phyloP scores from a whole-genome alignment of 2,113 vertebrate species.

The Stictonetta naevosa region DNA sequence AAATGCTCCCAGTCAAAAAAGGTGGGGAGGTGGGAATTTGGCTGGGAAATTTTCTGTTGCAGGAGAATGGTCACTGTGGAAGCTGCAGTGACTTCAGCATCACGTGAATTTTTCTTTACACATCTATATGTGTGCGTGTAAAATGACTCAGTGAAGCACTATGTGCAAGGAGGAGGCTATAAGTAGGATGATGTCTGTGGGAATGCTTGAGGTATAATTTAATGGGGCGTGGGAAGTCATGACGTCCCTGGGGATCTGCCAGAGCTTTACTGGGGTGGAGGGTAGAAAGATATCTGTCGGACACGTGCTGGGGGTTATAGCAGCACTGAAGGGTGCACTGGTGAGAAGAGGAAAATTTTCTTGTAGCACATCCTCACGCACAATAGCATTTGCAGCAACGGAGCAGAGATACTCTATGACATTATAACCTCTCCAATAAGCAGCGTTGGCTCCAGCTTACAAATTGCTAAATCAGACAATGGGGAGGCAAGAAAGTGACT shows the following conservation, averaged over 20 bases:
- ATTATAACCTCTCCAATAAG: neutral
- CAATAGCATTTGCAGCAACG: neutral
- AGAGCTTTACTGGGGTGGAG: neutral
- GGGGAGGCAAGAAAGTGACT: neutral
- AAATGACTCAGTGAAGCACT: neutral
- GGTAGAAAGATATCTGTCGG: neutral
- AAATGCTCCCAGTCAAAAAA: neutral
- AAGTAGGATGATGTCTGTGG: neutral
- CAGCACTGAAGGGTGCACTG: neutral
- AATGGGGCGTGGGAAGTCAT: neutral
- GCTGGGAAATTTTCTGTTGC: neutral
- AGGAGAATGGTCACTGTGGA: neutral
- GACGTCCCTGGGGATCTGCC: neutral
- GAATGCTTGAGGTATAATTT: neutral
- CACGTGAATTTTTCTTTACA: constrained; percentile 13
- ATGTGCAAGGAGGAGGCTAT: neutral
- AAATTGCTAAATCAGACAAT: neutral
- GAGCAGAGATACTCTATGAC: accelerated
- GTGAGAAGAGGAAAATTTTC: neutral
- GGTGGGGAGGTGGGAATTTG: neutral
- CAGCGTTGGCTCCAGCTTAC: neutral
- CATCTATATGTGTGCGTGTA: neutral
- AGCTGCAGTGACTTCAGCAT: neutral
- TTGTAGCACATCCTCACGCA: neutral
- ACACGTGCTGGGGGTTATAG: neutral